Percentiles rank a stretch among this genome's conserved stretches.
These are phyloP conservation scores for Raja brachyura DNA, from an alignment of 2,113 vertebrate genomes.

Conservation along the genomic window DNA sequence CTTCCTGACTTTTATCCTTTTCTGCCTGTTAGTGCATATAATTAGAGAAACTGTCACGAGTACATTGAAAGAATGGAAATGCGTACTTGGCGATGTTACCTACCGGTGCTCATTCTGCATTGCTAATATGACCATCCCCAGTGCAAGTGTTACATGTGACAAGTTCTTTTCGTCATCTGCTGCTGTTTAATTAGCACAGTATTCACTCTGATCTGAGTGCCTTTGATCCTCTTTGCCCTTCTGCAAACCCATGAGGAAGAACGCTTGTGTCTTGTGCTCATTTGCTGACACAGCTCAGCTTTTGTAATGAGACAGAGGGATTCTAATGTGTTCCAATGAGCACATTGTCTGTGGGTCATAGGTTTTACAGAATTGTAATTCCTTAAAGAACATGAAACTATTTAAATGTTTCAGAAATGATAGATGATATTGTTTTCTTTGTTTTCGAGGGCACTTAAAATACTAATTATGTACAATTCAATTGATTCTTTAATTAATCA, in stretches of 20 bases:
- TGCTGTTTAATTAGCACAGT: conserved; percentile 69
- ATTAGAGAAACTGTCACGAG: conserved; percentile 71
- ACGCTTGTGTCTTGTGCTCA: conserved; percentile 57
- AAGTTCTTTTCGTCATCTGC: conserved; percentile 56
- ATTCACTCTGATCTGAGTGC: conserved; percentile 60
- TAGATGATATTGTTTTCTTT: not conserved
- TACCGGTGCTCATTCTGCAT: conserved; percentile 61
- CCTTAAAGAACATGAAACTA: not conserved
- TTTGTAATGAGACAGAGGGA: conserved; percentile 55
- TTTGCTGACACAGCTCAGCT: conserved; percentile 63
- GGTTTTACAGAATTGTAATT: conserved; percentile 13
- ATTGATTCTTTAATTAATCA: not conserved
- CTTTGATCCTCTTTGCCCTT: conserved; percentile 55
- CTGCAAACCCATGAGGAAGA: conserved; percentile 58
- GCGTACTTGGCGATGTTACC: conserved; percentile 53
- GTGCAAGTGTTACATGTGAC: conserved; percentile 57
- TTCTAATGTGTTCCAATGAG: conserved; percentile 47
- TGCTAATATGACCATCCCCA: conserved; percentile 60
- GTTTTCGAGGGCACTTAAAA: not conserved
- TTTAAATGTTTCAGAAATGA: not conserved
- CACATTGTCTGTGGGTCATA: conserved; percentile 42
- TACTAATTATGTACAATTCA: not conserved
- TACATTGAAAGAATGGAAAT: conserved; percentile 52
- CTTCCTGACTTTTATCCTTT: conserved; percentile 62
- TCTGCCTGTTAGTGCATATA: conserved; percentile 64